Evolutionary conservation across 2,797 vertebrate species (phyloP), one percentile per base, ranked within the genome.

Genomic region (Melanogrammus aeglefinus): DNA sequence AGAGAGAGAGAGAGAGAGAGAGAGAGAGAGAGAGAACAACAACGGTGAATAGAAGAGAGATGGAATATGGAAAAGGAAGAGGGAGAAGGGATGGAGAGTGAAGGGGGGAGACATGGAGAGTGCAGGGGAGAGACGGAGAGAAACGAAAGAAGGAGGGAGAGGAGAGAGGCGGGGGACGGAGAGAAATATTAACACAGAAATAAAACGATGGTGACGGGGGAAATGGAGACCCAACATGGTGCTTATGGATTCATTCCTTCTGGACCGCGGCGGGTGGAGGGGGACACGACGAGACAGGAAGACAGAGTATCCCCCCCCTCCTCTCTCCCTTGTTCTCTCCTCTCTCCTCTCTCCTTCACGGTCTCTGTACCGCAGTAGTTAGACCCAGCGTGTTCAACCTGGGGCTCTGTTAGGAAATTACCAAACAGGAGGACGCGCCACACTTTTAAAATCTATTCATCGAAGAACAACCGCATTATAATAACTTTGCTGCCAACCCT

Each of bases 121-220:
- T 39, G 7, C 7, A 39, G 38, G 38, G 47, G 47, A 57, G 47
- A 21, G 47, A 80, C 79, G 77, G 14, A 82, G 82, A 77, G 39
- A 33, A 73, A 44, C 81, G 83, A 75, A 75, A 47, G 76, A 39
- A 31, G 36, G 35, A 69, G 75, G 6, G 75, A 35, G 66, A 73
- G 41, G 63, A 70, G 86, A 33, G 38, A 85, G 69, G 66, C 18
- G 35, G 18, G 75, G 24, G 75, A 63, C 21, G 24, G 75, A 16
- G 75, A 14, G 82, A 83, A 82, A 88, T 89, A 92, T 92, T 91
- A 93, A 91, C 82, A 66, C 86, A 80, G 78, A 82, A 86, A 88
- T 91, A 88, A 91, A 93, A 86, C 81, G 88, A 91, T 90, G 84
- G 88, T 91, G 90, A 91, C 90, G 90, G 90, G 87, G 57, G 91